Percentiles rank a stretch among this genome's conserved stretches.
Conservation (phyloP, 2,113 vertebrate species). For the Tragelaphus scriptus region DNA sequence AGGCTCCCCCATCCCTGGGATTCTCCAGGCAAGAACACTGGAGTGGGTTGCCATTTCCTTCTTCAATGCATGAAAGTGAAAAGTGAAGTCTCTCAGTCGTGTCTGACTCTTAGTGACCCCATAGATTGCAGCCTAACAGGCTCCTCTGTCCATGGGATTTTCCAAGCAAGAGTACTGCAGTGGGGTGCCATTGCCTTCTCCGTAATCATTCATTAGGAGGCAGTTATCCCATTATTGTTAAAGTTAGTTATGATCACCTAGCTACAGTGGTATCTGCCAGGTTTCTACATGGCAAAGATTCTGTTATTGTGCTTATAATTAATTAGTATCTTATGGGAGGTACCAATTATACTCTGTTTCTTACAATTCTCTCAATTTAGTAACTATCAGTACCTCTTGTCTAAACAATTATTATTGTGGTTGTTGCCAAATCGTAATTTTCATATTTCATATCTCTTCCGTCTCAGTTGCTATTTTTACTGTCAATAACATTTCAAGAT, state of each 20-base stretch:
- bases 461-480: background rate
- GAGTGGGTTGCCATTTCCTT: too few species aligned
- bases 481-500: background rate
- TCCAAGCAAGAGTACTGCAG: too few species aligned
- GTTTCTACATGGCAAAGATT: background rate
- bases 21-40: too few species aligned
- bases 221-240: background rate
- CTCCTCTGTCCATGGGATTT: too few species aligned
- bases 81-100: too few species aligned
- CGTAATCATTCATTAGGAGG: background rate
- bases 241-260: background rate
- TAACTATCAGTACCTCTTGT: background rate
- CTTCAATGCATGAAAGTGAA: too few species aligned
- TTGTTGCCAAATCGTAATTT: background rate
- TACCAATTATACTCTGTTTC: background rate
- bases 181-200: too few species aligned
- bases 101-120: too few species aligned
- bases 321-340: background rate
- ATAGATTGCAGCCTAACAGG: too few species aligned
- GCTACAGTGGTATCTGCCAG: background rate
- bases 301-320: background rate
- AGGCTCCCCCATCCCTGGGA: too few species aligned
- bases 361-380: background rate
- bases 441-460: background rate
- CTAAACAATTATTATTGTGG: background rate